Conservation (phyloP, 92 coral and sea anemone species). For the Palythoa grandis region DNA sequence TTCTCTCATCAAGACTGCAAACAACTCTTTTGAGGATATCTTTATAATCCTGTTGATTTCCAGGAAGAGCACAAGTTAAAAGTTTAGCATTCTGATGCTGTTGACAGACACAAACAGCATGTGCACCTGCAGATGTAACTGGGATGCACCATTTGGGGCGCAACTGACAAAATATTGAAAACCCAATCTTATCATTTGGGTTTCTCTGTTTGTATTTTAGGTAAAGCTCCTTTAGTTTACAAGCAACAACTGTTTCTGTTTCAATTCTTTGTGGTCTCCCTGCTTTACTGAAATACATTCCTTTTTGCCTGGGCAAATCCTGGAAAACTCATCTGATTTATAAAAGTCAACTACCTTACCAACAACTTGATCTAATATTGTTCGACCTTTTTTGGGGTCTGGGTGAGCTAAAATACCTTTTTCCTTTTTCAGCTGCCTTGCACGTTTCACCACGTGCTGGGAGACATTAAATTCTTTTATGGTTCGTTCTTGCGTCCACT, state of each 20-base stretch:
- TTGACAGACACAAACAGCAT: too few relatives aligned
- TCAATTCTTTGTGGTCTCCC: too few relatives aligned
- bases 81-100: too few relatives aligned
- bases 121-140: too few relatives aligned
- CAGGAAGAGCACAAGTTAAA: conserved; percentile 33
- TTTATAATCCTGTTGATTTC: conserved; percentile 24
- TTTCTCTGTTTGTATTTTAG: neutral
- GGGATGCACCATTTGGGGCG: too few relatives aligned
- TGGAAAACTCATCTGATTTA: conserved; percentile 2
- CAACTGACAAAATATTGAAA: too few relatives aligned
- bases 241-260: too few relatives aligned
- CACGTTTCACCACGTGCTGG: neutral
- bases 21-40: conserved; percentile 27
- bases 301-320: conserved; percentile 13
- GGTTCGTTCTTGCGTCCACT: neutral
- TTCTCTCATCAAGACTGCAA: conserved; percentile 24
- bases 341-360: neutral
- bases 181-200: conserved; percentile 2
- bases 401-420: neutral
- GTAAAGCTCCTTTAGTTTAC: neutral
- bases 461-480: neutral
- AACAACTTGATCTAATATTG: neutral
- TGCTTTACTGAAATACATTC: too few relatives aligned
- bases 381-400: conserved; percentile 1
- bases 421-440: conserved; percentile 6